Conservation (phyloP, 2,888 invertebrate species). For the Rhodophaea formosa region DNA sequence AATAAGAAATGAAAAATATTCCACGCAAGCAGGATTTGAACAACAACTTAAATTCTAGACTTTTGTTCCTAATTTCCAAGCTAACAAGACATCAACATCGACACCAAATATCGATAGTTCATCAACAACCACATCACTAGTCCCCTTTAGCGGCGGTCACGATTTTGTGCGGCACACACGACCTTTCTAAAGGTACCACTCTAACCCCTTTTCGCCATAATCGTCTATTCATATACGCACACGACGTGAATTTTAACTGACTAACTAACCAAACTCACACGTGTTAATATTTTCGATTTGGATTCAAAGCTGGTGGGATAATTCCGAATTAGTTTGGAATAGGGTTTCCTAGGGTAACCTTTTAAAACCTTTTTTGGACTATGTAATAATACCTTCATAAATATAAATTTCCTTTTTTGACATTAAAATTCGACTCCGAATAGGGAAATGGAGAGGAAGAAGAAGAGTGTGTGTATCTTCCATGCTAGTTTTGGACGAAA, state of each 20-base stretch:
- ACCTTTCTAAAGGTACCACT: conserved; percentile 43
- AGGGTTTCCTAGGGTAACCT: not conserved
- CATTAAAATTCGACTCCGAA: too few species aligned
- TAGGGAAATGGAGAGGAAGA: too few species aligned
- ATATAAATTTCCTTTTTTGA: too few species aligned
- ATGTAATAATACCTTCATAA: too few species aligned
- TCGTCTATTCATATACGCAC: conserved; percentile 56
- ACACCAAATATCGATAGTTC: not conserved
- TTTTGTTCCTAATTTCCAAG: too few species aligned
- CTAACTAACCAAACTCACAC: conserved; percentile 34
- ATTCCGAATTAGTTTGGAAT: not conserved
- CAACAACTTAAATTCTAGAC: too few species aligned
- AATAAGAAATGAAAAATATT: too few species aligned
- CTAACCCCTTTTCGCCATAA: conserved; percentile 56
- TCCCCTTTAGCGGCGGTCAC: conserved; percentile 25
- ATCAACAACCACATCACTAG: conserved; percentile 13
- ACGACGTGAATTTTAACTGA: conserved; percentile 53
- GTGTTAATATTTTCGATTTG: conserved; percentile 21
- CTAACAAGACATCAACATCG: not conserved
- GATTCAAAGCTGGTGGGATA: conserved; percentile 15
- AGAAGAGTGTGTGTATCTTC: too few species aligned
- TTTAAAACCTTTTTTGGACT: not conserved
- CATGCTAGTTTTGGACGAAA: too few species aligned
- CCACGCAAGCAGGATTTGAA: too few species aligned
- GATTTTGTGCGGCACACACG: conserved; percentile 28